These are phyloP conservation scores for Cistogaster globosa DNA, from an alignment of 2,888 invertebrate genomes.

Conservation along the genomic window DNA sequence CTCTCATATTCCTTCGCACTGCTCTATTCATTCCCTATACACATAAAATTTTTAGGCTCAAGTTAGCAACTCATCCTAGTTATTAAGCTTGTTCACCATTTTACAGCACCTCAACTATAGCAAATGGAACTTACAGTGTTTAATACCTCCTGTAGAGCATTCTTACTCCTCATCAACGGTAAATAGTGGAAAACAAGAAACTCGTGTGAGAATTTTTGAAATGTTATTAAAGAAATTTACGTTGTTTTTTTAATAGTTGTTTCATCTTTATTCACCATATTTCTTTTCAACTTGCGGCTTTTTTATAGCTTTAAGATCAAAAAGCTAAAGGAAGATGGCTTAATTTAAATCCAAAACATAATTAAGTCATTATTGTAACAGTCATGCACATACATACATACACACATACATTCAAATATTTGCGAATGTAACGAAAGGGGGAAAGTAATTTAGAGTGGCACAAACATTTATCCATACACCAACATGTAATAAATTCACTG, in stretches of 20 bases:
- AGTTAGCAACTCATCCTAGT: no score
- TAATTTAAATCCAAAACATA: slow-evolving; percentile 62
- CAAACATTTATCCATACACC: slow-evolving; percentile 28
- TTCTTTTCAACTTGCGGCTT: slow-evolving; percentile 48
- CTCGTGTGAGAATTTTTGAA: slow-evolving; percentile 61
- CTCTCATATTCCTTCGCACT: no score
- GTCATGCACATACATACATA: slow-evolving; percentile 14
- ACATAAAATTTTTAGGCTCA: no score
- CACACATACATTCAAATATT: slow-evolving; percentile 10
- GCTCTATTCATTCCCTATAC: no score
- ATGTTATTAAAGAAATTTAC: slow-evolving; percentile 43
- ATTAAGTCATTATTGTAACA: slow-evolving; percentile 68
- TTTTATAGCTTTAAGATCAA: slow-evolving; percentile 54
- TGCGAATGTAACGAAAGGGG: slow-evolving; percentile 13
- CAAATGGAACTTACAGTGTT: neutral
- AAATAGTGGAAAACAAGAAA: slow-evolving; percentile 19
- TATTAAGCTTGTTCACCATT: no score
- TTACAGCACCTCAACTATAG: no score
- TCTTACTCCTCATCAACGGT: slow-evolving; percentile 5
- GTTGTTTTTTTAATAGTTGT: neutral
- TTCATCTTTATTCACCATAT: slow-evolving; percentile 11
- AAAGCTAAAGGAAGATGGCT: slow-evolving; percentile 47
- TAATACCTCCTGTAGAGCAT: neutral
- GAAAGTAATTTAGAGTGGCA: slow-evolving; percentile 47
- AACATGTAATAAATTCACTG: slow-evolving; percentile 44